phyloP scores from a whole-genome alignment of 2,113 vertebrate genomes.

The Halichoeres trimaculatus region DNA sequence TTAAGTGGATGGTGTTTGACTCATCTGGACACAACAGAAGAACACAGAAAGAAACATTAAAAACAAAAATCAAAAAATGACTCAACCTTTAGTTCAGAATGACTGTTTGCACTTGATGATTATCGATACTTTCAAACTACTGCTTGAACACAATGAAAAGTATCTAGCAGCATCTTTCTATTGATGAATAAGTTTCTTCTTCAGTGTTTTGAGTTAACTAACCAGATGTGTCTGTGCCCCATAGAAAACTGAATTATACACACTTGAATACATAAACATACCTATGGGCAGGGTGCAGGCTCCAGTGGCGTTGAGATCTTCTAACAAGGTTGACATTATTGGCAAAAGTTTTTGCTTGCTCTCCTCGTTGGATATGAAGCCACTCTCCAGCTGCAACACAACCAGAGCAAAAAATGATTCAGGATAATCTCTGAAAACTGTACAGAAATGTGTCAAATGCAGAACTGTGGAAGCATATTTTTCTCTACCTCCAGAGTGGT shows the following conservation, averaged over 20 bases:
- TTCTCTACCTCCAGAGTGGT: slow-evolving; percentile 93
- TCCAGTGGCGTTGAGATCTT: slow-evolving; percentile 95
- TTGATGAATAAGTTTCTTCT: no score
- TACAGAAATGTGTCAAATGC: not conserved
- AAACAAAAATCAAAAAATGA: not conserved
- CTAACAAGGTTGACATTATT: slow-evolving; percentile 95
- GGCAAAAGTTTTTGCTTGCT: slow-evolving; percentile 97
- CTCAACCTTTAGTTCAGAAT: no score
- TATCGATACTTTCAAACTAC: no score
- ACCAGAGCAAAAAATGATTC: not conserved
- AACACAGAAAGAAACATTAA: not conserved
- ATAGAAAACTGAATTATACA: not conserved
- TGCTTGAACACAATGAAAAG: no score
- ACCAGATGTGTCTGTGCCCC: no score
- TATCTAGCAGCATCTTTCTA: no score
- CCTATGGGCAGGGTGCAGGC: slow-evolving; percentile 95
- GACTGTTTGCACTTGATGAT: no score
- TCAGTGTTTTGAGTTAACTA: no score
- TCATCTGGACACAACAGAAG: slow-evolving; percentile 83
- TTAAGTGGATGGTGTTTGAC: slow-evolving; percentile 96
- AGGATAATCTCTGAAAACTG: not conserved
- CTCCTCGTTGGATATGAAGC: slow-evolving; percentile 96
- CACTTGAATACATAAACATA: slow-evolving; percentile 50
- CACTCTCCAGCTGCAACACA: slow-evolving; percentile 90
- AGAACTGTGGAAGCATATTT: not conserved